Base-by-base conservation (phyloP, 2,113 vertebrate species). In the Probosciger aterrimus region DNA sequence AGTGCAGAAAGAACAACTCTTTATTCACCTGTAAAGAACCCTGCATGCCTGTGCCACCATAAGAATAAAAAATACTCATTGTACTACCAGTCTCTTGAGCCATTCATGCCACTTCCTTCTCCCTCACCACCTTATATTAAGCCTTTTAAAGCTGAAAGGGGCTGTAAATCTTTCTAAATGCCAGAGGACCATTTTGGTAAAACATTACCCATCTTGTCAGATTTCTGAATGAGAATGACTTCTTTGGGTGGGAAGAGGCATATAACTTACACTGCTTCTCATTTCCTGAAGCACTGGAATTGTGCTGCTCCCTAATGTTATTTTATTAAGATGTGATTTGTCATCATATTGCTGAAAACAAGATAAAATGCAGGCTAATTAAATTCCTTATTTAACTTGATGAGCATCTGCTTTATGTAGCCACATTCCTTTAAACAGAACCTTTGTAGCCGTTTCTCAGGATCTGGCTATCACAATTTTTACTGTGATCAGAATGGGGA, bases 301-400 rank as follows among this genome's bases (percentile, higher is more conserved):
- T 95, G 74, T 85, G 86, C 71, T 90, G 82, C 87, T 95, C 92
- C 96, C 91, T 93, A 92, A 94, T 73, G 95, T 93, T 93, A 73
- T 92, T 96, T 96, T 96, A 96, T 94, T 94, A 96, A 96, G 95
- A 96, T 69, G 82, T 1, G 3, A 96, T 88, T 94, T 95, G 86
- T 97, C 95, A 95, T 96, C 89, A 64, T 91, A 93, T 84, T 94
- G 90, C 79, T 90, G 95, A 90, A 97, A 97, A 96, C 94, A 94
- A 96, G 94, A 96, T 88, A 95, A 96, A 95, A 97, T 91, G 94
- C 67, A 3, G 63, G 77, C 86, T 96, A 97, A 96, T 95, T 97
- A 96, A 96, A 95, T 96, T 96, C 88, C 78, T 97, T 96, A 92
- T 93, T 97, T 96, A 96, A 97, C 90, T 91, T 93, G 90, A 95